Conservation (phyloP, 2,888 invertebrate genomes). For the Drosophila lacicola region DNA sequence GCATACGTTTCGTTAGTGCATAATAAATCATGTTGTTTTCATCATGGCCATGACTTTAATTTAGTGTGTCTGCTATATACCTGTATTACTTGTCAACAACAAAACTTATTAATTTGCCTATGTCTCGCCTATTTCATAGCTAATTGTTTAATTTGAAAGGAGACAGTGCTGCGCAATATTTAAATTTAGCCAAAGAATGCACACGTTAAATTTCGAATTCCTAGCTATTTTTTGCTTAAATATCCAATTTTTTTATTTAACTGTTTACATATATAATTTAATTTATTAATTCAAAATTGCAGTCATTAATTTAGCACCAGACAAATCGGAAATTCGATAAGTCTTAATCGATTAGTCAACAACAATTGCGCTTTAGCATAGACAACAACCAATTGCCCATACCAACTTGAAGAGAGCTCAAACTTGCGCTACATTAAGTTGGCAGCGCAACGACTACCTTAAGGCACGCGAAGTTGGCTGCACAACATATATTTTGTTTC, state of each 20-base stretch:
- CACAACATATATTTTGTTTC: background rate
- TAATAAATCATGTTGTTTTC: conserved; percentile 54
- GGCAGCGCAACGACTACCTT: conserved; percentile 5
- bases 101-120: background rate
- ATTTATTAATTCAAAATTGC: background rate
- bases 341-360: background rate
- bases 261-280: no score
- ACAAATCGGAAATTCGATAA: background rate
- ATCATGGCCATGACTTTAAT: conserved; percentile 17
- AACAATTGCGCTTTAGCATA: conserved; percentile 4
- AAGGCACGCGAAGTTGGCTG: conserved; percentile 20
- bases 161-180: background rate
- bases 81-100: conserved; percentile 23
- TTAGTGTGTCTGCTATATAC: conserved; percentile 19
- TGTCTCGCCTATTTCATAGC: background rate
- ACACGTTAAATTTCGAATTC: no score
- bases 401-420: background rate
- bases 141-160: background rate
- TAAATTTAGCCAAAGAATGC: no score
- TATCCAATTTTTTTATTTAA: no score
- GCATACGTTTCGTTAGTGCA: conserved; percentile 54
- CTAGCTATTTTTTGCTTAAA: no score
- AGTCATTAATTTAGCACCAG: no score
- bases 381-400: conserved; percentile 21
- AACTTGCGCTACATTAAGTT: conserved; percentile 20